phyloP scores from a whole-genome alignment of 2,797 vertebrate species.

The Ammospiza maritima region DNA sequence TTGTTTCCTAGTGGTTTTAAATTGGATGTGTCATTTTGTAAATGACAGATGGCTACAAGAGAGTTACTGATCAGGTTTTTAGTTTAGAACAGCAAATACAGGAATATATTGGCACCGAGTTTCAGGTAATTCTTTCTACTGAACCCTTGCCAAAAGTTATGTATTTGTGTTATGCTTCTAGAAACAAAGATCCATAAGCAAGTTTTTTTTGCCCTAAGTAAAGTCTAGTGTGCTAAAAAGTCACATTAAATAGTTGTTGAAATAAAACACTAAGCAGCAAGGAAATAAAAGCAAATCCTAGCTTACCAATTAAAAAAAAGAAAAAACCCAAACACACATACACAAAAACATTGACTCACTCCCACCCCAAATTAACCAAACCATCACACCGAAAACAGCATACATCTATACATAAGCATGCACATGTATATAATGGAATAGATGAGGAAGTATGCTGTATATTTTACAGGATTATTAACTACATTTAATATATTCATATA shows the following conservation, averaged over 20 bases:
- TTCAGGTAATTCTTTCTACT: conserved; percentile 52
- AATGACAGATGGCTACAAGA: conserved; percentile 54
- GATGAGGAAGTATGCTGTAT: not conserved
- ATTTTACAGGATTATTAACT: not conserved
- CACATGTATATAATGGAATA: not conserved
- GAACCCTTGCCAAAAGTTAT: conserved; percentile 50
- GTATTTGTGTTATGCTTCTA: not conserved
- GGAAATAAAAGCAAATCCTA: not conserved
- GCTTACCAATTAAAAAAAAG: not conserved
- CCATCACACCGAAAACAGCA: not conserved
- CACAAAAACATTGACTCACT: not conserved
- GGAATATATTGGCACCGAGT: not conserved
- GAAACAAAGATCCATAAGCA: not conserved
- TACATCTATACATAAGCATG: not conserved
- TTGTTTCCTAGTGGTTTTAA: conserved; percentile 61
- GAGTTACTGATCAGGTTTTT: conserved; percentile 18
- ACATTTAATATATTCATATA: not conserved
- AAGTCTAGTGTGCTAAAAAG: not conserved
- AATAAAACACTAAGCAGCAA: not conserved
- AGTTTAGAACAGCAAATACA: conserved; percentile 63
- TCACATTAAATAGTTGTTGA: not conserved
- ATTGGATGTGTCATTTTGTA: conserved; percentile 64
- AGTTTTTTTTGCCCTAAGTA: not conserved
- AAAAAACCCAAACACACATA: not conserved
- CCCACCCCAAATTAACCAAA: not conserved